These are phyloP conservation scores for Melanocharis versteri DNA, from an alignment of 2,113 vertebrate species.

Conservation along the genomic window DNA sequence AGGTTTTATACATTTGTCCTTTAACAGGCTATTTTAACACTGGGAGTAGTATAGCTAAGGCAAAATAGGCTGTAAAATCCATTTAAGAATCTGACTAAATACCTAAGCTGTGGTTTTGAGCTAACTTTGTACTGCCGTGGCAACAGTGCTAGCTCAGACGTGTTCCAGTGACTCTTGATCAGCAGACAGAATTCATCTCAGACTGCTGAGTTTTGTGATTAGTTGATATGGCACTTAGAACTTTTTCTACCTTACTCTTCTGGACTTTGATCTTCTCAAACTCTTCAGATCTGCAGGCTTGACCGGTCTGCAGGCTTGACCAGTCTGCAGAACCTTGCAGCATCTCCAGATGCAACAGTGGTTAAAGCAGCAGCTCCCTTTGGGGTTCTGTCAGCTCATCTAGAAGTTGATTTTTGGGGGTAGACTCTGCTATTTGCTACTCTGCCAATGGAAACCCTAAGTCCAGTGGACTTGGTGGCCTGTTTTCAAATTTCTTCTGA, in stretches of 20 bases:
- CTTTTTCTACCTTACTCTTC: not conserved
- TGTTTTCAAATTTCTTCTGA: not conserved
- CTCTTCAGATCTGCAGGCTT: not conserved
- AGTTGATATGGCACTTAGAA: not conserved
- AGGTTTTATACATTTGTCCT: not conserved
- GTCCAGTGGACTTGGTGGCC: not conserved
- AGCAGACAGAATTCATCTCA: not conserved
- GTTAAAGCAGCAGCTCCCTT: not conserved
- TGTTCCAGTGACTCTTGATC: not conserved
- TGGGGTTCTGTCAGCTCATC: not conserved
- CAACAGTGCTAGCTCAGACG: not conserved
- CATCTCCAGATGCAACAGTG: not conserved
- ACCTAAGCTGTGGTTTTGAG: not conserved
- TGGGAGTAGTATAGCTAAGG: not conserved
- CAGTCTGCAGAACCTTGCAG: not conserved
- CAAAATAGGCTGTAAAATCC: conserved; percentile 1
- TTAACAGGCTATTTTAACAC: not conserved
- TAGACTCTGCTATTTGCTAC: not conserved
- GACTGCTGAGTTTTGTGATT: not conserved
- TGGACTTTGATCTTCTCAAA: not conserved
- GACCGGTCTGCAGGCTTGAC: not conserved
- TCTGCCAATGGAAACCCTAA: not conserved
- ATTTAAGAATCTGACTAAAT: not conserved
- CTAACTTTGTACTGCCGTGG: not conserved
- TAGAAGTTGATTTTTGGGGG: not conserved